Percentiles rank a stretch among this genome's conserved stretches.
Evolutionary conservation across 2,797 vertebrate species (phyloP).

Genomic region (Oreochromis grahami): DNA sequence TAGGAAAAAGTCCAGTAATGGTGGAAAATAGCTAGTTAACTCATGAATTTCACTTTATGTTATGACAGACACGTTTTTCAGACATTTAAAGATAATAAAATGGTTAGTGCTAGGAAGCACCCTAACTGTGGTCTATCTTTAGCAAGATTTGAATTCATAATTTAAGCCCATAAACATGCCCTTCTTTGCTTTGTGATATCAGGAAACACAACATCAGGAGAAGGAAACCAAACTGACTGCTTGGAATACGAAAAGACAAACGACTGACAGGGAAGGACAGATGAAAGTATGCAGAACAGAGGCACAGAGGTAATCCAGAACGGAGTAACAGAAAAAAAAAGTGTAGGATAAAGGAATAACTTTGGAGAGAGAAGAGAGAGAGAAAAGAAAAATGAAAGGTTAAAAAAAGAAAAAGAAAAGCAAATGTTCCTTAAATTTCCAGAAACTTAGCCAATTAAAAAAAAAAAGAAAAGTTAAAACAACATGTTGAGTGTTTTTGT

Average conservation of each 20-base stretch:
- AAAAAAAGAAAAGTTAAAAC: background rate
- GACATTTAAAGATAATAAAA: background rate
- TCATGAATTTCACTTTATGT: background rate
- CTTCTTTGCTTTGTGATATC: background rate
- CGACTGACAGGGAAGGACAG: background rate
- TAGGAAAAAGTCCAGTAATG: background rate
- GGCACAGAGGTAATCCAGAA: background rate
- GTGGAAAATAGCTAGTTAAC: background rate
- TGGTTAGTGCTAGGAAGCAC: background rate
- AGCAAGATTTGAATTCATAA: background rate
- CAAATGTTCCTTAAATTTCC: background rate
- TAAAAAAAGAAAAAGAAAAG: background rate
- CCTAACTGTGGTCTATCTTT: background rate
- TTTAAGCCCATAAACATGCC: background rate
- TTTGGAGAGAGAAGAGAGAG: background rate
- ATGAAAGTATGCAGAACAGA: background rate
- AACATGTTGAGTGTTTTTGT: background rate
- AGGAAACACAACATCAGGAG: background rate
- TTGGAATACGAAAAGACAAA: background rate
- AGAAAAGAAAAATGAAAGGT: accelerated
- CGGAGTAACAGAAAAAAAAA: background rate
- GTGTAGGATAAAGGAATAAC: background rate
- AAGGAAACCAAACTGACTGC: background rate
- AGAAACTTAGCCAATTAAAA: background rate
- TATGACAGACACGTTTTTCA: background rate